Evolutionary conservation across 2,797 vertebrate genomes (phyloP).

Genomic region (Hoplostethus mediterraneus): DNA sequence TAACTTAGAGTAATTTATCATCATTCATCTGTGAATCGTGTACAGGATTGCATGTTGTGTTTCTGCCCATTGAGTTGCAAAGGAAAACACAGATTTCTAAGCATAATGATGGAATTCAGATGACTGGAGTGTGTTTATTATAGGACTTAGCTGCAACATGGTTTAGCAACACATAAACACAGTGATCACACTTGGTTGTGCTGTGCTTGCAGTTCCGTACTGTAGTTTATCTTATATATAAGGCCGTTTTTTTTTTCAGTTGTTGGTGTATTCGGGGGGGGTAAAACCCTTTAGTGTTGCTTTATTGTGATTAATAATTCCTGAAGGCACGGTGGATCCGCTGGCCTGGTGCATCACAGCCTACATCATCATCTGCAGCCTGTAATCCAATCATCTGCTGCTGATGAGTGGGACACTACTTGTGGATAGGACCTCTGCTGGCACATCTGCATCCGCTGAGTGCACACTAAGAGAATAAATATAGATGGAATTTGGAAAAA

Average conservation of each 20-base stretch:
- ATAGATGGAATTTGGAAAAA: conserved; percentile 32
- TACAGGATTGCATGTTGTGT: conserved; percentile 26
- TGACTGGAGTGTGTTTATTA: conserved; percentile 28
- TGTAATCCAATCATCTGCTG: conserved; percentile 57
- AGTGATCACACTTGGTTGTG: conserved; percentile 32
- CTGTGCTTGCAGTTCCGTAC: conserved; percentile 47
- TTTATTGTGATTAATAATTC: conserved; percentile 70
- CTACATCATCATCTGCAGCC: conserved; percentile 63
- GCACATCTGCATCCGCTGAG: conserved; percentile 55
- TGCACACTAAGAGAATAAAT: conserved; percentile 50
- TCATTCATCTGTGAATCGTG: conserved; percentile 20
- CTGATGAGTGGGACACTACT: conserved; percentile 45
- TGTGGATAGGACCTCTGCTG: conserved; percentile 50
- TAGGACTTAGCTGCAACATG: background rate
- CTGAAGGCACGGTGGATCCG: conserved; percentile 52
- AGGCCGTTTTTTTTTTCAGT: conserved; percentile 1
- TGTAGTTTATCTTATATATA: conserved; percentile 20
- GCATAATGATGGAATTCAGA: conserved; percentile 18
- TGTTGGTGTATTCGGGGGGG: conserved; percentile 34
- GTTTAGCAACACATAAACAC: conserved; percentile 5
- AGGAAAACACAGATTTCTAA: conserved; percentile 30
- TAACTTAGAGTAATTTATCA: conserved; percentile 2
- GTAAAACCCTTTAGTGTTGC: conserved; percentile 41
- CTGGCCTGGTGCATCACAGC: conserved; percentile 31
- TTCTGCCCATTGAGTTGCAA: conserved; percentile 12